phyloP scores from a whole-genome alignment of 2,888 invertebrate genomes.

The Hirtodrosophila duncani region DNA sequence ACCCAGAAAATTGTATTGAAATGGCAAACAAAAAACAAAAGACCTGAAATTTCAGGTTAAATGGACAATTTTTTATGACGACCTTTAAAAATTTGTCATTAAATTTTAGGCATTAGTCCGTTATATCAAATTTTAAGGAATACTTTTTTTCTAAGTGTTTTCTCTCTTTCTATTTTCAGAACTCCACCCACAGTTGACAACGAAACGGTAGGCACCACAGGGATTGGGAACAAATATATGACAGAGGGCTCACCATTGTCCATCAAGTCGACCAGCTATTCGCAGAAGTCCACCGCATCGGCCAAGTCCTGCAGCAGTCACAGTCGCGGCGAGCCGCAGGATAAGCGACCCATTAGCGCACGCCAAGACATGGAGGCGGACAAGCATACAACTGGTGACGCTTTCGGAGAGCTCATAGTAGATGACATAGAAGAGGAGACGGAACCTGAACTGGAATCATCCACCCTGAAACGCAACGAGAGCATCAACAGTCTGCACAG shows the following conservation, averaged over 20 bases:
- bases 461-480: slow-evolving; percentile 47
- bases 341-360: background rate
- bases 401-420: slow-evolving; percentile 46
- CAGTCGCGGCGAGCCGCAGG: slow-evolving; percentile 16
- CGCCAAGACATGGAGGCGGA: slow-evolving; percentile 19
- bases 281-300: slow-evolving; percentile 73
- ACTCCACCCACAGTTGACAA: background rate
- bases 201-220: slow-evolving; percentile 9
- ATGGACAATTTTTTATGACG: no score
- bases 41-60: no score
- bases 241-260: slow-evolving; percentile 58
- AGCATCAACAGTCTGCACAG: slow-evolving; percentile 66
- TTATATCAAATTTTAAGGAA: no score
- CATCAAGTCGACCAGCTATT: slow-evolving; percentile 63
- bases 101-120: no score
- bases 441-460: slow-evolving; percentile 20
- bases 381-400: slow-evolving; percentile 20
- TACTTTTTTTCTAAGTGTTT: background rate
- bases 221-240: slow-evolving; percentile 11
- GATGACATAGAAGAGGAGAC: slow-evolving; percentile 50
- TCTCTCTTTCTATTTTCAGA: background rate
- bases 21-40: no score
- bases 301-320: slow-evolving; percentile 55
- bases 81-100: no score
- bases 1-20: no score